Percentiles rank a stretch among this genome's conserved stretches.
Conservation (phyloP, 2,113 vertebrate genomes). For the Percina caprodes region DNA sequence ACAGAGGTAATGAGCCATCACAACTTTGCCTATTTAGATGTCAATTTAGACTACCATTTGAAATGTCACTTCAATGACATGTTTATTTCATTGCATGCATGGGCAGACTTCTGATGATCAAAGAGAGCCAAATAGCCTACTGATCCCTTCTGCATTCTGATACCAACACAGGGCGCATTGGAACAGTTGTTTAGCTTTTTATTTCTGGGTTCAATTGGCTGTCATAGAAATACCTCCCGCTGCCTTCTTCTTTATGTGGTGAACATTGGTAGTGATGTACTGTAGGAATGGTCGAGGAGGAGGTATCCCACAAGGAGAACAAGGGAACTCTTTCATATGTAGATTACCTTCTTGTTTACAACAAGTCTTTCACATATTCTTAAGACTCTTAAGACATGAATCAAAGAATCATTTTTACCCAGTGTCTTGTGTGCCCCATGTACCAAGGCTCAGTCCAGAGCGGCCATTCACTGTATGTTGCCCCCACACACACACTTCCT, state of each 20-base stretch:
- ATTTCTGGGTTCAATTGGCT: constrained; percentile 51
- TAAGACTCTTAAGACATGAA: constrained; percentile 38
- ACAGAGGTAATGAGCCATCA: constrained; percentile 32
- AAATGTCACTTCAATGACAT: constrained; percentile 55
- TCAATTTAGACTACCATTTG: constrained; percentile 42
- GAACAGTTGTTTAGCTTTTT: constrained; percentile 21
- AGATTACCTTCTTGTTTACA: constrained; percentile 63
- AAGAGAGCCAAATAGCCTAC: constrained; percentile 36
- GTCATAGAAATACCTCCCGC: constrained; percentile 15
- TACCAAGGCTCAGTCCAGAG: too few species aligned
- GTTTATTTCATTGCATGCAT: constrained; percentile 33
- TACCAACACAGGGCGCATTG: constrained; percentile 13
- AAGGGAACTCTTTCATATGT: constrained; percentile 65
- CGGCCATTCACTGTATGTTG: too few species aligned
- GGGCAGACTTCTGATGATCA: constrained; percentile 55
- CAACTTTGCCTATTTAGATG: constrained; percentile 39
- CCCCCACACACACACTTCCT: too few species aligned
- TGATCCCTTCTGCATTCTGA: constrained; percentile 40
- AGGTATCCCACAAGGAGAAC: constrained; percentile 39
- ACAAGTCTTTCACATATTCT: constrained; percentile 42
- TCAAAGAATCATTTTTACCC: constrained; percentile 31
- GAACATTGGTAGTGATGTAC: constrained; percentile 23
- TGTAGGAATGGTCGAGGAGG: constrained; percentile 23
- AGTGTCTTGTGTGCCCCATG: background rate
- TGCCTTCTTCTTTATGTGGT: constrained; percentile 20